Evolutionary conservation across 2,888 invertebrate species (phyloP).

Genomic region (Patella caerulea): DNA sequence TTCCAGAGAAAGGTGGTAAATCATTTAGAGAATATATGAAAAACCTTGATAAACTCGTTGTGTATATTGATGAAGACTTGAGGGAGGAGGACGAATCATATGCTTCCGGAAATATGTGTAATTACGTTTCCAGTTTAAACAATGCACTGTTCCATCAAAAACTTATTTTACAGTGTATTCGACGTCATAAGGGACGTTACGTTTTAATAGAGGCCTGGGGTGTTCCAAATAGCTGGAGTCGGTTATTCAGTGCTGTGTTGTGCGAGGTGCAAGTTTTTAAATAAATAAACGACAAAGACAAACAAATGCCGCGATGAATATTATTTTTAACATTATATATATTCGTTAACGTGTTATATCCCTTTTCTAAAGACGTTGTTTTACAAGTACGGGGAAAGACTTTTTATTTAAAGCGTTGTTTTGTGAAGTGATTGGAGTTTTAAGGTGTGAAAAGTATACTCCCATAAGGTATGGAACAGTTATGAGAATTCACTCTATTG

Average conservation of each 20-base stretch:
- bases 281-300: constrained; percentile 14
- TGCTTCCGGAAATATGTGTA: constrained; percentile 70
- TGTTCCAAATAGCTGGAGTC: constrained; percentile 72
- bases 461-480: too few relatives aligned
- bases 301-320: background rate
- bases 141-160: constrained; percentile 73
- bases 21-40: constrained; percentile 71
- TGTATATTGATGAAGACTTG: constrained; percentile 73
- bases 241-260: constrained; percentile 74
- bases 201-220: constrained; percentile 74
- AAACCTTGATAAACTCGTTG: constrained; percentile 73
- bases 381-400: background rate
- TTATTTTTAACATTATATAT: background rate
- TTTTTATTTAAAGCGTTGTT: background rate
- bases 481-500: too few relatives aligned
- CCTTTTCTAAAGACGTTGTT: too few relatives aligned
- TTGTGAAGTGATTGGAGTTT: background rate
- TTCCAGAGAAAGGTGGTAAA: constrained; percentile 51
- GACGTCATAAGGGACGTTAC: constrained; percentile 72
- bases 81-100: constrained; percentile 56
- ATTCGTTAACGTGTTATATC: background rate
- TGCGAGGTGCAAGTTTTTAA: constrained; percentile 73
- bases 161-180: constrained; percentile 73
- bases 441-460: too few relatives aligned
- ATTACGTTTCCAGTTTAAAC: constrained; percentile 73